Evolutionary conservation across 2,888 invertebrate species (phyloP).

Genomic region (Diaprepes abbreviatus): DNA sequence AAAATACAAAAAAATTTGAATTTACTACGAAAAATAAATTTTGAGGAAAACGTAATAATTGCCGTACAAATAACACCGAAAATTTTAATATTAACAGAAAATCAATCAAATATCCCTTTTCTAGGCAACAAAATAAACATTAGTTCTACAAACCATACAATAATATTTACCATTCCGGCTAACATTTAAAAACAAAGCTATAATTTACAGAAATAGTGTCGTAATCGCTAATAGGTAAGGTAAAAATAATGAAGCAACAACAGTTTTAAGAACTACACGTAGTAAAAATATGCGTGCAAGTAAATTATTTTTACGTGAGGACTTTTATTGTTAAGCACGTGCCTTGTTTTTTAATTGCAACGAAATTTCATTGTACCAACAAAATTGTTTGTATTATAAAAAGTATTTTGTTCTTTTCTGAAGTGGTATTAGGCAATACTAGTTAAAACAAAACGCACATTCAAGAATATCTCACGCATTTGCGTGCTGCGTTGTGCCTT

Average conservation of each 20-base stretch:
- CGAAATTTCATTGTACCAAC: neutral
- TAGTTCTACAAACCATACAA: too few relatives aligned
- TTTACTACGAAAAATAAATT: too few relatives aligned
- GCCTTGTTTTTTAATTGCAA: neutral
- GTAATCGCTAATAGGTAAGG: neutral
- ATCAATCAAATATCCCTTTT: too few relatives aligned
- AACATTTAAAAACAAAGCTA: neutral
- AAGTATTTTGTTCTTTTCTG: neutral
- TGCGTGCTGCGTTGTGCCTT: conserved; percentile 27
- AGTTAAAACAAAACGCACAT: conserved; percentile 22
- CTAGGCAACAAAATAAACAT: too few relatives aligned
- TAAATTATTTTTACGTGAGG: conserved; percentile 4
- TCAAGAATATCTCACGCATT: conserved; percentile 34
- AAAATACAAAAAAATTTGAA: too few relatives aligned
- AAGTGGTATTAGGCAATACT: neutral
- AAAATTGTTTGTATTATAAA: neutral
- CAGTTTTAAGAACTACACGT: neutral
- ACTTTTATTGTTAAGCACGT: conserved; percentile 13
- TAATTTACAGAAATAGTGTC: neutral
- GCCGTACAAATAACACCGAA: too few relatives aligned
- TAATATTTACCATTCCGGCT: neutral
- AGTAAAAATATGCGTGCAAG: neutral
- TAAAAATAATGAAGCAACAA: neutral
- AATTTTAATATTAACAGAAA: too few relatives aligned
- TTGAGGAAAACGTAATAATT: too few relatives aligned